phyloP scores from a whole-genome alignment of 2,113 vertebrate genomes.

The Nothocercus julius region DNA sequence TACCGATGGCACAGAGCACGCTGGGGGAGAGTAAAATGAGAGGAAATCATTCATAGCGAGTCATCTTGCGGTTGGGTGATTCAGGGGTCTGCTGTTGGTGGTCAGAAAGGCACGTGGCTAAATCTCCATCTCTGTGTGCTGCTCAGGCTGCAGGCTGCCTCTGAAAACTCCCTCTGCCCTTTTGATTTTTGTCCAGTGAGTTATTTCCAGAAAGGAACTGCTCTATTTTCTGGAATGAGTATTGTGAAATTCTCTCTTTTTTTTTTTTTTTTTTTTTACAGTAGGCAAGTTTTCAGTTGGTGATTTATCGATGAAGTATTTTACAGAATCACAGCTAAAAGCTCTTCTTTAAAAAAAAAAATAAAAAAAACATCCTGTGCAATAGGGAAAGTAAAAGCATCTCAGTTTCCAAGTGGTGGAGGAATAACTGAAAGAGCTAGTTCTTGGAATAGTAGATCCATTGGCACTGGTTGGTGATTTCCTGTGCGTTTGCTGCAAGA shows the following conservation, averaged over 20 bases:
- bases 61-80: conserved; percentile 74
- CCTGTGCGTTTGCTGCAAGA: conserved; percentile 64
- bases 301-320: conserved; percentile 77
- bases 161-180: conserved; percentile 34
- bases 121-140: conserved; percentile 48
- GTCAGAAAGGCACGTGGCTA: conserved; percentile 73
- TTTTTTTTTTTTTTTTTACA: conserved; percentile 32
- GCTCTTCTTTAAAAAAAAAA: conserved; percentile 26
- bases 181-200: conserved; percentile 72
- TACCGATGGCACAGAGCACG: not conserved
- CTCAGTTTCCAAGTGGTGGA: conserved; percentile 11
- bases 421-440: conserved; percentile 55
- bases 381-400: conserved; percentile 72
- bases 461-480: conserved; percentile 72
- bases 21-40: conserved; percentile 12
- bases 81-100: conserved; percentile 71
- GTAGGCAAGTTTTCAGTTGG: conserved; percentile 76
- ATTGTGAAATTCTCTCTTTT: conserved; percentile 69
- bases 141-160: conserved; percentile 54
- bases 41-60: conserved; percentile 70
- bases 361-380: not conserved
- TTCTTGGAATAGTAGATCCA: conserved; percentile 72
- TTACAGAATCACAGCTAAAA: conserved; percentile 71
- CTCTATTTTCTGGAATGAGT: conserved; percentile 79
- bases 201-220: conserved; percentile 82